Percentiles rank a stretch among this genome's conserved stretches.
Conservation (phyloP, 2,113 vertebrate species). For the Lonchura striata region DNA sequence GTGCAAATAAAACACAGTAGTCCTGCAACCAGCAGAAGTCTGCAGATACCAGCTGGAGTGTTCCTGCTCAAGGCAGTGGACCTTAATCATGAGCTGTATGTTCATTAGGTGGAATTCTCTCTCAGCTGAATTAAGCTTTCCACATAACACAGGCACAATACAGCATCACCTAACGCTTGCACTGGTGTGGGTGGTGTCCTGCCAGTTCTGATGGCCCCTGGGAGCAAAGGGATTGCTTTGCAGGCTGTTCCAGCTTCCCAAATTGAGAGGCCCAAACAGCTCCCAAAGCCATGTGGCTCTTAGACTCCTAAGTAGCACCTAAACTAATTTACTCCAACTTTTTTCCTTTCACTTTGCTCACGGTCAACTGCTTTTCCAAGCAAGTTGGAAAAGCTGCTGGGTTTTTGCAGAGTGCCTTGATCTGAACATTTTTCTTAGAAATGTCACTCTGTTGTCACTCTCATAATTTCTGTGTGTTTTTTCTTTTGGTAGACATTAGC, state of each 20-base stretch:
- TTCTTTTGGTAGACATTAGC: background rate
- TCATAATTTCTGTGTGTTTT: background rate
- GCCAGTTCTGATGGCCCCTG: background rate
- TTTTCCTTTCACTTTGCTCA: background rate
- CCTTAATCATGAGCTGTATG: background rate
- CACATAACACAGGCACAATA: background rate
- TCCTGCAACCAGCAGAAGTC: background rate
- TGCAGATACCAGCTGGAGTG: background rate
- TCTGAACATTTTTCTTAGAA: background rate
- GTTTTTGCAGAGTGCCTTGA: background rate
- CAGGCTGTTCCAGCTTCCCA: background rate
- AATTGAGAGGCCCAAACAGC: background rate
- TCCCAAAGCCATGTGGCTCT: background rate
- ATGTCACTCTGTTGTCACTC: background rate
- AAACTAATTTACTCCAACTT: background rate
- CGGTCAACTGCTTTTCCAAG: background rate
- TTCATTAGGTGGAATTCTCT: background rate
- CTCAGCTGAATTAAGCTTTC: background rate
- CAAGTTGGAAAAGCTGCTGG: background rate
- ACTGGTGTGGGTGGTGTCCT: background rate
- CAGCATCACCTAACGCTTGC: background rate
- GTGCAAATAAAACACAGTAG: background rate
- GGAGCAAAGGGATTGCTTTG: background rate
- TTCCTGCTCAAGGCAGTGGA: background rate
- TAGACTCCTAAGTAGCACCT: background rate